Evolutionary conservation across 1,140 invertebrate species (phyloP).

Genomic region (fruit fly (Drosophila melanogaster)): Release_6_plus_ISO1_MT NT_033777.3:19215501-19216000

Average conservation of each 20-base stretch:
- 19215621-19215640: constrained; percentile 72
- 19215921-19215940: constrained; percentile 80
- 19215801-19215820: constrained; percentile 47
- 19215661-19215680: constrained; percentile 39
- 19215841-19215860: constrained; percentile 67
- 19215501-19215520: constrained; percentile 73
- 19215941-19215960: constrained; percentile 65
- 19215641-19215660: constrained; percentile 61
- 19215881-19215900: constrained; percentile 46
- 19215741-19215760: constrained; percentile 41
- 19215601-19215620: constrained; percentile 75
- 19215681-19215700: constrained; percentile 44
- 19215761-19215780: constrained; percentile 29
- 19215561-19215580: constrained; percentile 67
- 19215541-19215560: constrained; percentile 67
- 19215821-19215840: constrained; percentile 78
- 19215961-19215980: constrained; percentile 14
- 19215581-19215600: constrained; percentile 68
- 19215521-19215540: constrained; percentile 76
- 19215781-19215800: constrained; percentile 36
- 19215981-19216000: constrained; percentile 21
- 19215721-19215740: constrained; percentile 62
- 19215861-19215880: constrained; percentile 42
- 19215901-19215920: constrained; percentile 75
- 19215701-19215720: constrained; percentile 72